Evolutionary conservation across 2,113 vertebrate species (phyloP), one percentile per base, ranked within the genome.

Genomic region (Siphamia tubifer): DNA sequence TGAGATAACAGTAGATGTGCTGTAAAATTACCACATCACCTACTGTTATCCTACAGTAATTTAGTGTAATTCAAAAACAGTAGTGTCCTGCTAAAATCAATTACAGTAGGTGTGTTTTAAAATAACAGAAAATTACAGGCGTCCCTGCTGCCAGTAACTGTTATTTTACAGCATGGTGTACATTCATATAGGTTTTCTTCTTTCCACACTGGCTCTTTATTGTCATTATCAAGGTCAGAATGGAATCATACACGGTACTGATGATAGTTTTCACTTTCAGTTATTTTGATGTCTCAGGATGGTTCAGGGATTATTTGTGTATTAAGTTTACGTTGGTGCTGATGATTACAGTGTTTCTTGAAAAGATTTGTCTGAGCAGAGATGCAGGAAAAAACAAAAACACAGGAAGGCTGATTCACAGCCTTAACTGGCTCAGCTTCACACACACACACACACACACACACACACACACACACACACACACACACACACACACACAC

Each of bases 401-500:
- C 13, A 43, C 58, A 16, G 60, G 19, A 71, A 68, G 56, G 25
- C 60, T 77, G 74, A 82, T 44, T 58, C 44, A 83, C 84, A 81
- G 53, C 68, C 40, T 49, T 60, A 87, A 82, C 62, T 47, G 65
- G 71, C 72, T 30, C 47, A 82, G 64, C 73, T 74, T 82, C 78
- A 78, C 65, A 83, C 80, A 35, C 56, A 79, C 74, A 84, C 74
- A 77, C 65, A 67, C 74, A 77, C 65, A 67, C 74, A 77, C 65
- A 67, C 74, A 77, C 65, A 67, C 74, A 77, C 65, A 67, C 74
- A 77, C 65, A 67, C 74, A 77, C 65, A 67, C 74, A 77, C 65
- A 67, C 74, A 77, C 65, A 67, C 74, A 77, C 65, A 67, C 74
- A 77, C 65, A 67, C 74, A 77, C 65, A 67, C 74, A 77, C 65